These are phyloP conservation scores for Mesopsocus fuscifrons DNA, from an alignment of 2,888 invertebrate species.

Conservation along the genomic window DNA sequence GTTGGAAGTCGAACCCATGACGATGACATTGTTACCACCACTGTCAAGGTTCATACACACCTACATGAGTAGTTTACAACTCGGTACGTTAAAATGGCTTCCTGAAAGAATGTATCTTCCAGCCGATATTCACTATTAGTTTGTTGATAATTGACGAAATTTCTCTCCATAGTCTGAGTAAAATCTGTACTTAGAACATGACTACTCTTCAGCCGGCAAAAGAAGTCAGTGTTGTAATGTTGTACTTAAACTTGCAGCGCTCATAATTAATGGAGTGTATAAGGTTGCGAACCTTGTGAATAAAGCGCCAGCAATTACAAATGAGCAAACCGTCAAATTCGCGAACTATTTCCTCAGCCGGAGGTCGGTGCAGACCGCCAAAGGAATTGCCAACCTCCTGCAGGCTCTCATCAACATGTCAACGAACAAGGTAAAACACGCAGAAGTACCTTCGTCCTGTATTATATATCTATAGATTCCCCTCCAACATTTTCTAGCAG, in stretches of 20 bases:
- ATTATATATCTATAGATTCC: not conserved
- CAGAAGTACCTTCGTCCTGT: too few species aligned
- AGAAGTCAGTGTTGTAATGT: not conserved
- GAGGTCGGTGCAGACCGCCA: conserved; percentile 68
- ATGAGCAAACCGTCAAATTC: conserved; percentile 71
- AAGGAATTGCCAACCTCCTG: conserved; percentile 63
- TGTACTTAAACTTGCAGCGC: conserved; percentile 23
- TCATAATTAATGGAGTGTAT: conserved; percentile 39
- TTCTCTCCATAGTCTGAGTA: not conserved
- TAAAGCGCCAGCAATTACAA: conserved; percentile 47
- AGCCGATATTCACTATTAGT: too few species aligned
- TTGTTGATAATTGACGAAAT: too few species aligned
- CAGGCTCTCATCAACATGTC: conserved; percentile 55
- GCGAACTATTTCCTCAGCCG: conserved; percentile 77
- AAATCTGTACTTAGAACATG: not conserved
- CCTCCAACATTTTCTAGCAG: not conserved
- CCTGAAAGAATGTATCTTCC: too few species aligned
- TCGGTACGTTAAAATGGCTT: too few species aligned
- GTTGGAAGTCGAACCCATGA: too few species aligned
- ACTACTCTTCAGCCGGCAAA: not conserved
- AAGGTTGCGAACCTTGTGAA: conserved; percentile 39
- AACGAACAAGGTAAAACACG: conserved; percentile 47
- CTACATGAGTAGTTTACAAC: conserved; percentile 2
- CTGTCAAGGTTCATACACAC: conserved; percentile 11
- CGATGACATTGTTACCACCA: not conserved